Evolutionary conservation across 2,113 vertebrate species (phyloP).

Genomic region (Ursus arctos): DNA sequence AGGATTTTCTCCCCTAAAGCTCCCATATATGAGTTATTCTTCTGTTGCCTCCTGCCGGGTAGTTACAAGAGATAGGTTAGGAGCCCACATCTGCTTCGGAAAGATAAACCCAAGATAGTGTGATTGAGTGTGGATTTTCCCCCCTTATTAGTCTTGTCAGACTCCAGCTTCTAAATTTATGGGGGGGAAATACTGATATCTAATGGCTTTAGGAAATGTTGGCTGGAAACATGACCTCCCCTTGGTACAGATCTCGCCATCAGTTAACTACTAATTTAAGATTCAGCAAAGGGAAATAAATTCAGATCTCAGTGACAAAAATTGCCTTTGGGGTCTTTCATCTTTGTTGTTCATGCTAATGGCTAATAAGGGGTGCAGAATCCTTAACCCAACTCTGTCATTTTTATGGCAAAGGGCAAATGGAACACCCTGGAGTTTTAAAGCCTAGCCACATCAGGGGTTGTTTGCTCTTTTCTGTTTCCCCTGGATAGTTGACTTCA

Average conservation of each 20-base stretch:
- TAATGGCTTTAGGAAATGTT: slow-evolving; percentile 68
- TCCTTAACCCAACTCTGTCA: slow-evolving; percentile 47
- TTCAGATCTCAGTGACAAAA: slow-evolving; percentile 62
- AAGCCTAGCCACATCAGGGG: not conserved
- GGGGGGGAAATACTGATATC: not conserved
- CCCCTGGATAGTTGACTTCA: not conserved
- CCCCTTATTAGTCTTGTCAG: not conserved
- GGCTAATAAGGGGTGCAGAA: slow-evolving; percentile 37
- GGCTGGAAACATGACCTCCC: slow-evolving; percentile 63
- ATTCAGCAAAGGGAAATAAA: slow-evolving; percentile 53
- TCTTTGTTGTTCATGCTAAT: slow-evolving; percentile 62
- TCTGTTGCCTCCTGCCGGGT: slow-evolving; percentile 68
- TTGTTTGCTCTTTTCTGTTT: not conserved
- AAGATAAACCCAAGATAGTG: slow-evolving; percentile 59
- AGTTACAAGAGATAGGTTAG: slow-evolving; percentile 26
- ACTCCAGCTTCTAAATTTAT: slow-evolving; percentile 61
- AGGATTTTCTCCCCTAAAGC: slow-evolving; percentile 65
- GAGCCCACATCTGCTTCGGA: slow-evolving; percentile 51
- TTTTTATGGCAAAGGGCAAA: slow-evolving; percentile 69
- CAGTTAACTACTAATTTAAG: slow-evolving; percentile 51
- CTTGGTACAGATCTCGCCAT: slow-evolving; percentile 16
- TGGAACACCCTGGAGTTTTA: slow-evolving; percentile 4
- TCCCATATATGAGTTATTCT: slow-evolving; percentile 70
- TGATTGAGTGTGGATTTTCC: slow-evolving; percentile 5
- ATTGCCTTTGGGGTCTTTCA: slow-evolving; percentile 55